phyloP scores from a whole-genome alignment of 2,113 vertebrate genomes.

The Rhinolophus sinicus region DNA sequence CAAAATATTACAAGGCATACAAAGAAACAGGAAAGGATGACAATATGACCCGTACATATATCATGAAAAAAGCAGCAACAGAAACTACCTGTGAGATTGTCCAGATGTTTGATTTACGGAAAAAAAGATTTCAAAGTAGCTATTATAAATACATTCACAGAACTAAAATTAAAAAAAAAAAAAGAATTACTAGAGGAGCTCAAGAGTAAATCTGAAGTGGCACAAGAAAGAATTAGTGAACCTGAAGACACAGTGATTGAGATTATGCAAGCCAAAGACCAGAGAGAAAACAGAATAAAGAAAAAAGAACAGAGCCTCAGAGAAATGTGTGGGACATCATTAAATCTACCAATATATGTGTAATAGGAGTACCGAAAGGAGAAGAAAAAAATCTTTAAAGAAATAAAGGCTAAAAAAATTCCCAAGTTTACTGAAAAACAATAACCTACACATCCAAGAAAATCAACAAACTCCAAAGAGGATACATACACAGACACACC shows the following conservation, averaged over 20 bases:
- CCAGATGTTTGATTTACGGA: background rate
- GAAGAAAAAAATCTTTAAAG: background rate
- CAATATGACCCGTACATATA: background rate
- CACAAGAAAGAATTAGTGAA: background rate
- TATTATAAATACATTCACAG: background rate
- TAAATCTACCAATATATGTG: background rate
- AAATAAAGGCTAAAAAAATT: background rate
- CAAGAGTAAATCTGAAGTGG: background rate
- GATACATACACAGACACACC: background rate
- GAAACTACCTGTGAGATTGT: background rate
- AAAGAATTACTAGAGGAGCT: background rate
- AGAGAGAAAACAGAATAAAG: background rate
- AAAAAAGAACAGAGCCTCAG: background rate
- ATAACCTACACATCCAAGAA: background rate
- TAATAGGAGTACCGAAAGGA: background rate
- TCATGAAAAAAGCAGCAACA: background rate
- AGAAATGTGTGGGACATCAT: background rate
- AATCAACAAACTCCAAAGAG: background rate
- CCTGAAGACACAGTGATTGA: background rate
- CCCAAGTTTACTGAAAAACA: background rate
- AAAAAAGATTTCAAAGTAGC: background rate
- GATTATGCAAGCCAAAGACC: background rate
- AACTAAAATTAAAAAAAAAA: background rate
- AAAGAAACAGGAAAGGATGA: background rate
- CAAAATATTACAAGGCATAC: background rate